Evolutionary conservation across 2,113 vertebrate genomes (phyloP), one percentile per base, ranked within the genome.

Genomic region (Garra rufa): DNA sequence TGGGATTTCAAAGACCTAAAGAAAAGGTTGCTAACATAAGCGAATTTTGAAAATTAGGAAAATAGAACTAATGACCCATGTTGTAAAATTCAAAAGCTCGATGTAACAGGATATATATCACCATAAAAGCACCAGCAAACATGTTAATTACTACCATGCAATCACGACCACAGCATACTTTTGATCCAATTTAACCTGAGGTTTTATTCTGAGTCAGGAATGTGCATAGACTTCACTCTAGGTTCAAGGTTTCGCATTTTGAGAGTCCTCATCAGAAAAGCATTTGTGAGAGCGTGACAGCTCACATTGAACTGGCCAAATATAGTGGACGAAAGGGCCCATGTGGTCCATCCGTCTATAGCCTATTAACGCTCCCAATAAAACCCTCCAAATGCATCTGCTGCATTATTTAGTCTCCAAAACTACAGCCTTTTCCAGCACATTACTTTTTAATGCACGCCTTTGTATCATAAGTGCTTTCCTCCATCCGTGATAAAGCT

Each of bases 391-490:
- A 88, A 90, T 84, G 86, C 77, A 82, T 75, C 67, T 77, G 61
- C 38, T 91, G 85, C 88, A 91, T 91, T 90, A 91, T 91, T 89
- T 77, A 91, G 84, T 71, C 34, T 57, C 55, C 46, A 55, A 87
- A 89, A 88, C 84, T 44, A 85, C 74, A n/a, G 78, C 74, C 52
- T 81, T 88, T 88, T 82, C 48, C 41, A 86, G 74, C 76, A 43
- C 88, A 91, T 89, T 80, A 89, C 83, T 91, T 85, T 89, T 89
- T 89, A 88, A 91, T 89, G 77, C 11, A 41, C 13, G 69, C 81
- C 81, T 80, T 86, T 88, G 87, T 88, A 79, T 85, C 69, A 63
- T 84, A 85, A 85, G 82, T 89, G 86, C 83, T 74, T 73, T 74
- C 44, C 80, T 70, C n/a, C 81, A 34, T 67, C 44, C 61, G 6